Percentiles rank a stretch among this genome's conserved stretches.
These are phyloP conservation scores for Adela reaumurella DNA, from an alignment of 2,888 invertebrate genomes.

Conservation along the genomic window DNA sequence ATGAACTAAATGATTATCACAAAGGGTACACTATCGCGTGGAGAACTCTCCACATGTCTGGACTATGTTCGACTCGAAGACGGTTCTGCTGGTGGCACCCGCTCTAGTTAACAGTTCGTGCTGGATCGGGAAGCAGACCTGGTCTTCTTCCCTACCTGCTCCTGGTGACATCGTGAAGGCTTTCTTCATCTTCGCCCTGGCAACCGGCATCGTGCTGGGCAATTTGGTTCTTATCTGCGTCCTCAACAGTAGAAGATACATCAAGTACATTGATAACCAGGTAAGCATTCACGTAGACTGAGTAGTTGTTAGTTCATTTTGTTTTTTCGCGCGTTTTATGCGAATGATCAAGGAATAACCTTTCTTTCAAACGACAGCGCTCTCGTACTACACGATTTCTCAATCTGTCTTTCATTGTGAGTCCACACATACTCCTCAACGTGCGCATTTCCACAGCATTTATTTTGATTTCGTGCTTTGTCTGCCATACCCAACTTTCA, in stretches of 20 bases:
- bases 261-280: conserved; percentile 85
- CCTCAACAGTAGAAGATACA: conserved; percentile 77
- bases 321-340: no score
- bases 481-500: no score
- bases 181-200: conserved; percentile 69
- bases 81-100: conserved; percentile 74
- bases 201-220: conserved; percentile 75
- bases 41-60: conserved; percentile 13
- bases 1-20: background rate
- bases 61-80: conserved; percentile 64
- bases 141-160: conserved; percentile 61
- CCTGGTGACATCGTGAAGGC: conserved; percentile 74
- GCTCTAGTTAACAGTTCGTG: conserved; percentile 81
- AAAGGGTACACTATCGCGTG: background rate
- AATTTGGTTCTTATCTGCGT: conserved; percentile 79
- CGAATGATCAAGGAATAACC: no score
- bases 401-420: no score
- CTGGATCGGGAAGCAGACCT: conserved; percentile 65
- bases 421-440: no score
- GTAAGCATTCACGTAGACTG: conserved; percentile 36
- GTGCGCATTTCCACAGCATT: no score
- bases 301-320: no score
- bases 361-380: no score
- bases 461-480: no score
- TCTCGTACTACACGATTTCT: no score